Conservation (phyloP, 2,888 invertebrate species). For the Rosalia funebris region DNA sequence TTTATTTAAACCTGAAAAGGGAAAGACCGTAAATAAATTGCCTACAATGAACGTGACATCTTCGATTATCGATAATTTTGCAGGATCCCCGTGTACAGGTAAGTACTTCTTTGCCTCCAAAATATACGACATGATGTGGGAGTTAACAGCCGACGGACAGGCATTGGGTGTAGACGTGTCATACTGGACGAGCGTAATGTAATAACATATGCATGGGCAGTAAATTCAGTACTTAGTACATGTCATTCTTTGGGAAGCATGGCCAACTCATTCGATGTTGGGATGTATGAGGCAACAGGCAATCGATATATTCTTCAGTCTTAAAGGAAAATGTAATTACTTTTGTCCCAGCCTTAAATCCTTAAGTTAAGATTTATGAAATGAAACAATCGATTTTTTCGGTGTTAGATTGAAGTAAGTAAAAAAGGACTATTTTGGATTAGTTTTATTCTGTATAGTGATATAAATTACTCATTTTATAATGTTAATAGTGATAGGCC, state of each 20-base stretch:
- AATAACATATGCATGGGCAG: neutral
- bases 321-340: neutral
- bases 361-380: too few relatives aligned
- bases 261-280: neutral
- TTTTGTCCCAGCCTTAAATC: too few relatives aligned
- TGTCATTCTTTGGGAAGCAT: neutral
- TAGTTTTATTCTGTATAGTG: too few relatives aligned
- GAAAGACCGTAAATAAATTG: constrained; percentile 38
- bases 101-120: constrained; percentile 2
- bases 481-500: too few relatives aligned
- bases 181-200: neutral
- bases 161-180: neutral
- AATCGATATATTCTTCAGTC: neutral
- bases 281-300: neutral
- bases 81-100: constrained; percentile 22
- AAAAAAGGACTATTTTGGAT: too few relatives aligned
- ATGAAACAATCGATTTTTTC: too few relatives aligned
- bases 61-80: constrained; percentile 39
- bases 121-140: constrained; percentile 23
- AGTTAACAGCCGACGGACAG: constrained; percentile 7
- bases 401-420: too few relatives aligned
- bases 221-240: constrained; percentile 6
- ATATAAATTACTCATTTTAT: too few relatives aligned
- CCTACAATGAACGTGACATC: constrained; percentile 38
- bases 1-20: constrained; percentile 12